Evolutionary conservation across 2,888 invertebrate genomes (phyloP).

Genomic region (Agrochola litura): DNA sequence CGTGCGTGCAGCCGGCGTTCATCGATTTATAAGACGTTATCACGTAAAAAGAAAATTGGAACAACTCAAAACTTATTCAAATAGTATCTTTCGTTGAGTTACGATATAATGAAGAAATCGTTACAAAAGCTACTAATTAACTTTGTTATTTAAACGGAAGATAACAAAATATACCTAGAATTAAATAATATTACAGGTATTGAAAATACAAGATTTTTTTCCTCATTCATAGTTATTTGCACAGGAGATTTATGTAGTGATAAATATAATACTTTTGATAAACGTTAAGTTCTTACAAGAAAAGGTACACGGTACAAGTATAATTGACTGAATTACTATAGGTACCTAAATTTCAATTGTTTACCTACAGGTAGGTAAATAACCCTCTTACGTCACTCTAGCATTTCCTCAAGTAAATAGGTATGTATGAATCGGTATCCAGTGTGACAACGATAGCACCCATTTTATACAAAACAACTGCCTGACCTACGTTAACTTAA

Average conservation of each 20-base stretch:
- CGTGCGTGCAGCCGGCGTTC: too few species aligned
- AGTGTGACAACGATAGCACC: not conserved
- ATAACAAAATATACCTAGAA: conserved; percentile 19
- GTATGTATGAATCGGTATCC: too few species aligned
- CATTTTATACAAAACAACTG: conserved; percentile 9
- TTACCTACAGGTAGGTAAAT: not conserved
- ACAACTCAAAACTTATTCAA: not conserved
- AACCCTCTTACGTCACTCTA: too few species aligned
- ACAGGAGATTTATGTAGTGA: conserved; percentile 17
- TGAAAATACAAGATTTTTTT: conserved; percentile 20
- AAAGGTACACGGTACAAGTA: not conserved
- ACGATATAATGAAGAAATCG: not conserved
- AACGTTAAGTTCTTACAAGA: not conserved
- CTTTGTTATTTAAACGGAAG: not conserved
- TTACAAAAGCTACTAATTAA: not conserved
- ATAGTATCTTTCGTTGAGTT: not conserved
- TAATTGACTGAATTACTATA: conserved; percentile 18
- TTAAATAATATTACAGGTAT: conserved; percentile 2
- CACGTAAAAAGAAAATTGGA: too few species aligned
- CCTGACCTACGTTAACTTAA: conserved; percentile 9
- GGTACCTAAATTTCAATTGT: not conserved
- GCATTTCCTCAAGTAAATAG: too few species aligned
- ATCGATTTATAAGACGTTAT: too few species aligned
- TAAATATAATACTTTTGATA: conserved; percentile 17
- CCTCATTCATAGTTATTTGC: conserved; percentile 14